A percentile compares a stretch with the other conserved stretches of the same genome.
These are phyloP conservation scores for Poecilia picta DNA, from an alignment of 2,797 vertebrate species.

Conservation along the genomic window DNA sequence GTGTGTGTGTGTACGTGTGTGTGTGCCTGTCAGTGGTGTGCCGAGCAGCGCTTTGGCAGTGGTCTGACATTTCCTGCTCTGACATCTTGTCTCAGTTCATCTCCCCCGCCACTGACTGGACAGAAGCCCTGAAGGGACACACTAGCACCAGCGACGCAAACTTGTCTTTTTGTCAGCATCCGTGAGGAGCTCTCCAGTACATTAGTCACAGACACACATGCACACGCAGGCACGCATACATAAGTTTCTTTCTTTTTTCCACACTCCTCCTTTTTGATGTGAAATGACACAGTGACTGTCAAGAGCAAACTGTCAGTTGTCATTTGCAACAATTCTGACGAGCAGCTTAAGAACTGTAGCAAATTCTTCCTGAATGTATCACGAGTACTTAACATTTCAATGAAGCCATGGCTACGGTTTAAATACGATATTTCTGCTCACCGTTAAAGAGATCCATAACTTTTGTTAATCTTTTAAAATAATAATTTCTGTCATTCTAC, in stretches of 20 bases:
- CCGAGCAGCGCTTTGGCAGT: conserved; percentile 72
- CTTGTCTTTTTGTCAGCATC: conserved; percentile 81
- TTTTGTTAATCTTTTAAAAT: not conserved
- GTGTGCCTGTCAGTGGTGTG: conserved; percentile 63
- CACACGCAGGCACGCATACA: conserved; percentile 37
- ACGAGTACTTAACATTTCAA: conserved; percentile 2
- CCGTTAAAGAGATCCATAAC: not conserved
- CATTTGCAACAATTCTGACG: conserved; percentile 43
- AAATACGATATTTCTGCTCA: not conserved
- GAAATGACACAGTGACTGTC: conserved; percentile 62
- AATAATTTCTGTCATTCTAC: not conserved
- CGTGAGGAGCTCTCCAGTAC: conserved; percentile 73
- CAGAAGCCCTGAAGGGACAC: conserved; percentile 77
- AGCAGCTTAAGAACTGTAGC: conserved; percentile 32
- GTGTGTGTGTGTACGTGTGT: conserved; percentile 27
- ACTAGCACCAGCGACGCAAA: conserved; percentile 75
- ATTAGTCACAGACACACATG: conserved; percentile 72
- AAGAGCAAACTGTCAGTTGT: conserved; percentile 55
- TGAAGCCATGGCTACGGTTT: not conserved
- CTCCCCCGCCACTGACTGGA: conserved; percentile 73
- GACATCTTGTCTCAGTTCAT: conserved; percentile 84
- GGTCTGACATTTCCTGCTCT: conserved; percentile 79
- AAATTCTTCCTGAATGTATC: conserved; percentile 9
- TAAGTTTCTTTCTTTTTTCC: conserved; percentile 26
- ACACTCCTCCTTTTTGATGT: conserved; percentile 54